Conservation (phyloP, 2,888 invertebrate species). For the Hirudinaria manillensis region DNA sequence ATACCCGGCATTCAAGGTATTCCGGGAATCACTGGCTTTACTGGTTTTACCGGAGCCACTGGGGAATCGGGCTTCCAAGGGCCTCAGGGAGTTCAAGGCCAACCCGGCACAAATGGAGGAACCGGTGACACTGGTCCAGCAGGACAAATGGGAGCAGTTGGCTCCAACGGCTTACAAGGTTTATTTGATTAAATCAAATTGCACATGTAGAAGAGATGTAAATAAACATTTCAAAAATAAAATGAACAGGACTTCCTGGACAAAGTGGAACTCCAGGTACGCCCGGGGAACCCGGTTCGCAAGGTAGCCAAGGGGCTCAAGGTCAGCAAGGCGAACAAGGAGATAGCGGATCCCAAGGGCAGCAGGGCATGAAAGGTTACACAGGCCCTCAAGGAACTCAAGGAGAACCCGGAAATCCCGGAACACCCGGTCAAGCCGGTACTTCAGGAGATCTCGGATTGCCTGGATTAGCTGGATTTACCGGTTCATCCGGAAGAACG, state of each 20-base stretch:
- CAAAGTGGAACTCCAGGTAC: background rate
- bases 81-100: constrained; percentile 27
- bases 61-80: constrained; percentile 28
- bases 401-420: constrained; percentile 22
- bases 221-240: background rate
- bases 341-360: constrained; percentile 39
- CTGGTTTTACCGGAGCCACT: constrained; percentile 22
- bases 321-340: constrained; percentile 34
- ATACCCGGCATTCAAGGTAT: constrained; percentile 33
- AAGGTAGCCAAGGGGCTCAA: constrained; percentile 35
- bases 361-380: constrained; percentile 42
- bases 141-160: constrained; percentile 36
- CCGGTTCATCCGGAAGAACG: constrained; percentile 37
- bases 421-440: background rate
- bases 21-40: constrained; percentile 28
- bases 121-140: constrained; percentile 34
- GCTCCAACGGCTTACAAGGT: constrained; percentile 30
- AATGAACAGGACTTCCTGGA: background rate
- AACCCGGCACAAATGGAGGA: constrained; percentile 28
- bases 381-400: constrained; percentile 26
- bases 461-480: constrained; percentile 32
- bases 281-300: constrained; percentile 18
- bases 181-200: background rate
- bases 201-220: too few species aligned
- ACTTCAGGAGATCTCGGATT: constrained; percentile 6